A percentile compares a stretch with the other conserved stretches of the same genome.
These are phyloP conservation scores for Potorous gilbertii DNA, from an alignment of 2,797 vertebrate genomes.

Conservation along the genomic window DNA sequence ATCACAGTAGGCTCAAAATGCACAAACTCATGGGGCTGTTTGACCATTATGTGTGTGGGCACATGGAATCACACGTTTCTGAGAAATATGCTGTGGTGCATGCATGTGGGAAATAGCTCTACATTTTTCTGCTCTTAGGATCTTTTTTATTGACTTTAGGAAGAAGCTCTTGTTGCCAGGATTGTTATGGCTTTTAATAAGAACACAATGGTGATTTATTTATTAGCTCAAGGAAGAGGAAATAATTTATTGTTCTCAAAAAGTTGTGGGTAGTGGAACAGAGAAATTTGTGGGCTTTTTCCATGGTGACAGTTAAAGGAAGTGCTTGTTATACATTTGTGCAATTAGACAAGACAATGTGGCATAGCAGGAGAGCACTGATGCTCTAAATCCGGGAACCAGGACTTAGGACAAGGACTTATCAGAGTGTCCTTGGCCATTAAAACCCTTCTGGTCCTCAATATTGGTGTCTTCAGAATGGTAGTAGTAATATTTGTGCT, in stretches of 20 bases:
- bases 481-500: background rate
- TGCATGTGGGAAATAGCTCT: conserved; percentile 29
- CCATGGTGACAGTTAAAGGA: background rate
- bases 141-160: conserved; percentile 5
- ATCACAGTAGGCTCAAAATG: background rate
- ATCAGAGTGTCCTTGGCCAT: background rate
- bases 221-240: conserved; percentile 39
- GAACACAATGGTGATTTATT: conserved; percentile 11
- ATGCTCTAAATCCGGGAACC: background rate
- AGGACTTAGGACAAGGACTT: background rate
- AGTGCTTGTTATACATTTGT: conserved; percentile 31
- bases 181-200: conserved; percentile 41
- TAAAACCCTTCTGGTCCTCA: background rate
- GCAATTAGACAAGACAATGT: background rate
- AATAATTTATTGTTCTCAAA: conserved; percentile 17
- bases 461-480: background rate
- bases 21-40: conserved; percentile 6
- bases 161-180: background rate
- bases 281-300: background rate
- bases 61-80: background rate
- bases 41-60: conserved; percentile 8
- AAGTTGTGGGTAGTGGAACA: conserved; percentile 13
- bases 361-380: background rate
- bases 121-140: conserved; percentile 17
- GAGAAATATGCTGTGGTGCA: background rate